Percentiles rank a stretch among this genome's conserved stretches.
phyloP scores from a whole-genome alignment of 2,888 invertebrate species.

The Drepana falcataria region DNA sequence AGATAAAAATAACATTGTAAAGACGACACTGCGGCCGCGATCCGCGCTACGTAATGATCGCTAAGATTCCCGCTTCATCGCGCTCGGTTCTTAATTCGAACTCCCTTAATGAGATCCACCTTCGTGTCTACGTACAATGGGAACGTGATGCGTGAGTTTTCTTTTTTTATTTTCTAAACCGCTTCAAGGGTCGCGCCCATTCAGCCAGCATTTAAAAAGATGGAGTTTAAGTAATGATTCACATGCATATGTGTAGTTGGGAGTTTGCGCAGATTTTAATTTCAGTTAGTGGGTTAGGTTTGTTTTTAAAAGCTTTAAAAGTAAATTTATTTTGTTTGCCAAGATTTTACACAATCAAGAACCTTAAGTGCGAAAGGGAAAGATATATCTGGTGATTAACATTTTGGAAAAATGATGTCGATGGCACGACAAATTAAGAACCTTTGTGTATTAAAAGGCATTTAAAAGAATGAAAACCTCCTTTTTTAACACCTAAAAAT shows the following conservation, averaged over 20 bases:
- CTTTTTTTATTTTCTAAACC: conserved; percentile 53
- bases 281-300: conserved; percentile 50
- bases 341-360: too few species aligned
- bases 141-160: conserved; percentile 65
- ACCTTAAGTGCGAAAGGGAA: too few species aligned
- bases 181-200: conserved; percentile 61
- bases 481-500: too few species aligned
- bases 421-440: too few species aligned
- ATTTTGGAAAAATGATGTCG: too few species aligned
- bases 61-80: conserved; percentile 72
- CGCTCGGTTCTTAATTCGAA: conserved; percentile 65
- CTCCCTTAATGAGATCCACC: conserved; percentile 74
- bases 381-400: too few species aligned
- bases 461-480: too few species aligned
- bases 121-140: conserved; percentile 70
- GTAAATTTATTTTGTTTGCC: neutral
- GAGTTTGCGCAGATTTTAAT: conserved; percentile 31
- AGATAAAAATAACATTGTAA: conserved; percentile 2
- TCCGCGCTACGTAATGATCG: conserved; percentile 69
- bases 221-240: conserved; percentile 72
- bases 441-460: too few species aligned
- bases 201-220: conserved; percentile 71
- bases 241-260: conserved; percentile 14
- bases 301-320: neutral
- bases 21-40: conserved; percentile 32